phyloP scores from a whole-genome alignment of 2,888 invertebrate species.

The Gastracanthus pulcherrimus region DNA sequence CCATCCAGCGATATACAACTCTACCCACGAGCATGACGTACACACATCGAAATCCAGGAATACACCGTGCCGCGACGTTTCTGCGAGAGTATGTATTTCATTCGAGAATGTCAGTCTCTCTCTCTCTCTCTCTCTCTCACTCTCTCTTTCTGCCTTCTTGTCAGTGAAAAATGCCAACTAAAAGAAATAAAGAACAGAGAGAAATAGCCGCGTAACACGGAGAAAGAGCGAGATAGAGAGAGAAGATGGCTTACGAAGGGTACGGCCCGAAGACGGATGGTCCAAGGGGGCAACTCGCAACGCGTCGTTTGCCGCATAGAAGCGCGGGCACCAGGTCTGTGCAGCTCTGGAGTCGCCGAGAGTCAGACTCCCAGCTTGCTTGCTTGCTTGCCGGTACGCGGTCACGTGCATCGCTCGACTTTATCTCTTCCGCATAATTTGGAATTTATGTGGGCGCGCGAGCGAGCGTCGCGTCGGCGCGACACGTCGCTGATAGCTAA shows the following conservation, averaged over 20 bases:
- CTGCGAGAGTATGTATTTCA: not conserved
- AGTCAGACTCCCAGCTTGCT: not conserved
- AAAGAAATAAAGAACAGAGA: not conserved
- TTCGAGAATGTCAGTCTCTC: not conserved
- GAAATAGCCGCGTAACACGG: not conserved
- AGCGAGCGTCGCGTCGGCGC: constrained; percentile 1
- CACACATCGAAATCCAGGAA: not conserved
- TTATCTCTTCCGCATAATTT: constrained; percentile 73
- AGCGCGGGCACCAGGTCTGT: not conserved
- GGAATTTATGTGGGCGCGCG: constrained; percentile 65
- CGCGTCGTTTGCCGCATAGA: constrained; percentile 56
- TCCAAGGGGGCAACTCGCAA: constrained; percentile 54
- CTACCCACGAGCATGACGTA: not conserved
- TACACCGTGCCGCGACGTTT: not conserved
- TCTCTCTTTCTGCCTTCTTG: not conserved
- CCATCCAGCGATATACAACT: not conserved
- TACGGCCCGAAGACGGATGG: constrained; percentile 66
- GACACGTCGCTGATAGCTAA: constrained; percentile 54
- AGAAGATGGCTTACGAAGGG: not conserved
- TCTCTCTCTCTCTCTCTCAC: too few relatives aligned
- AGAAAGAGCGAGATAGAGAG: constrained; percentile 6
- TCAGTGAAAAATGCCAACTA: constrained; percentile 15
- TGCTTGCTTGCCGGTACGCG: not conserved
- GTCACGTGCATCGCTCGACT: constrained; percentile 62
- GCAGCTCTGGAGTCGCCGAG: too few relatives aligned